A percentile compares a stretch with the other conserved stretches of the same genome.
phyloP scores from a whole-genome alignment of 2,888 invertebrate genomes.

The Bellardia bayeri region DNA sequence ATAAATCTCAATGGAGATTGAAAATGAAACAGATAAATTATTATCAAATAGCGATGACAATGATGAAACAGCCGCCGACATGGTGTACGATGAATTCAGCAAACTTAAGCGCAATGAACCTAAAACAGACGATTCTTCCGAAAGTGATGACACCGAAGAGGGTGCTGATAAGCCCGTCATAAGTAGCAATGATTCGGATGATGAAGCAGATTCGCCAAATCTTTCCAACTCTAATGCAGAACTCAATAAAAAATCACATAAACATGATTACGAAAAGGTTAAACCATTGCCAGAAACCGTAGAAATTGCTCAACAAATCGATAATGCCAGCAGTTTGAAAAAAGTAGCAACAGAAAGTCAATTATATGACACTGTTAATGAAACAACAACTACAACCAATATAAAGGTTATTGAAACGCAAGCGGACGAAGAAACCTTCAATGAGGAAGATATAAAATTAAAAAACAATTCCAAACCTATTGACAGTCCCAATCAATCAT shows the following conservation, averaged over 20 bases:
- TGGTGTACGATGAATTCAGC: slow-evolving; percentile 11
- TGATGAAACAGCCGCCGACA: slow-evolving; percentile 7
- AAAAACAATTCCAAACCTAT: slow-evolving; percentile 37
- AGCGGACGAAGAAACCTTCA: slow-evolving; percentile 43
- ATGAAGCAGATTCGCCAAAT: slow-evolving; percentile 59
- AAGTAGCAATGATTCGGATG: slow-evolving; percentile 55
- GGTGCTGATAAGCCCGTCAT: slow-evolving; percentile 48
- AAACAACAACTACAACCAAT: slow-evolving; percentile 28
- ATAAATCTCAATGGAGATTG: slow-evolving; percentile 56
- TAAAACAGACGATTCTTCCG: slow-evolving; percentile 49
- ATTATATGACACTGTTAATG: slow-evolving; percentile 61
- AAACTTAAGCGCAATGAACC: slow-evolving; percentile 33
- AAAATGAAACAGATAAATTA: slow-evolving; percentile 65
- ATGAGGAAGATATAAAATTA: slow-evolving; percentile 35
- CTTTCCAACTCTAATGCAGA: slow-evolving; percentile 41
- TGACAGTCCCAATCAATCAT: slow-evolving; percentile 77
- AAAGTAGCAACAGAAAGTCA: slow-evolving; percentile 42
- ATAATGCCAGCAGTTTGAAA: slow-evolving; percentile 49
- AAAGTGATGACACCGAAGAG: slow-evolving; percentile 62
- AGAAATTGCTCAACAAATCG: slow-evolving; percentile 70
- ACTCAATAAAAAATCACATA: slow-evolving; percentile 24
- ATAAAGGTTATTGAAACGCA: slow-evolving; percentile 62
- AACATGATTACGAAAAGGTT: slow-evolving; percentile 39
- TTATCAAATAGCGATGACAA: slow-evolving; percentile 43
- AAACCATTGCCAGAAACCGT: slow-evolving; percentile 61